These are phyloP conservation scores for Amblyteles armatorius DNA, from an alignment of 2,888 invertebrate species.

Conservation along the genomic window DNA sequence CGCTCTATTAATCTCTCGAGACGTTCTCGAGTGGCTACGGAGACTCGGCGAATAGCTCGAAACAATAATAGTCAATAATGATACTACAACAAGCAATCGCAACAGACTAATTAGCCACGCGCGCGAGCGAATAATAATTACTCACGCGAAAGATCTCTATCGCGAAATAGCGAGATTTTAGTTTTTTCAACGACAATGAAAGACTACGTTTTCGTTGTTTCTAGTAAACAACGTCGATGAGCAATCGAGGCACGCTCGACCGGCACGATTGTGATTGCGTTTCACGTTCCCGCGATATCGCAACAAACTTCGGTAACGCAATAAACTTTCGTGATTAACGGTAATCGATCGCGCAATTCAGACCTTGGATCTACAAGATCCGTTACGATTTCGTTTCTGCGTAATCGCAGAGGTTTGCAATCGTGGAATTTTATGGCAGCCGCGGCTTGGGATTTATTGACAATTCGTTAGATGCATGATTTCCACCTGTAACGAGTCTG, in stretches of 20 bases:
- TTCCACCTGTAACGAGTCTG: neutral
- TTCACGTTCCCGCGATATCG: constrained; percentile 14
- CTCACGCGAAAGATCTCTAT: neutral
- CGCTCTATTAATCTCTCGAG: constrained; percentile 33
- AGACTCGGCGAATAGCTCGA: constrained; percentile 1
- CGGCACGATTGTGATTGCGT: constrained; percentile 11
- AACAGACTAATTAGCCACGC: neutral
- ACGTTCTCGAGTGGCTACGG: constrained; percentile 8
- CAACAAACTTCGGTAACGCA: constrained; percentile 54
- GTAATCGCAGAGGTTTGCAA: neutral
- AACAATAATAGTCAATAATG: constrained; percentile 13
- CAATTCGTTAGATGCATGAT: neutral
- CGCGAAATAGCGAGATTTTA: neutral
- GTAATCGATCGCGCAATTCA: constrained; percentile 46
- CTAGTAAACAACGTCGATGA: neutral
- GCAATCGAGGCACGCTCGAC: neutral
- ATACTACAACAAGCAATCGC: neutral
- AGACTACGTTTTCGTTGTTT: neutral
- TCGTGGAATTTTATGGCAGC: neutral
- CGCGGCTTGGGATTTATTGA: neutral
- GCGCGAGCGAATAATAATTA: neutral
- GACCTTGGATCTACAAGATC: constrained; percentile 16
- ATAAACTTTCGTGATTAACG: constrained; percentile 58
- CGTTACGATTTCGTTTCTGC: constrained; percentile 1
- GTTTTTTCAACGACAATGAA: constrained; percentile 39